Evolutionary conservation across 1,140 invertebrate genomes (phyloP).

Genomic region (Megalopta genalis): DNA sequence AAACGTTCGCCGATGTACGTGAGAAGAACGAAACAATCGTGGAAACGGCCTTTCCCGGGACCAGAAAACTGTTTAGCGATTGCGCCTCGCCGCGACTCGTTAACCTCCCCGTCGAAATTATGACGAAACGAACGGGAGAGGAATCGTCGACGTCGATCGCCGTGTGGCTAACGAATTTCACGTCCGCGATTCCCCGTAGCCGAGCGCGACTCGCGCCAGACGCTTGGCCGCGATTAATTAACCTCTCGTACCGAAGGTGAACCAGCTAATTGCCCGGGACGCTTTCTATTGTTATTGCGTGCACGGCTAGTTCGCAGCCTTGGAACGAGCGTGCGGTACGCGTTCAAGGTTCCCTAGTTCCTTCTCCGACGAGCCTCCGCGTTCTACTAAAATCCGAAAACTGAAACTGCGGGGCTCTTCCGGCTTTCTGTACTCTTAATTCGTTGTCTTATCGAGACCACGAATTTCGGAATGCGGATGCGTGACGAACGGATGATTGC

Average conservation of each 20-base stretch:
- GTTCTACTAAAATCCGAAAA: too few relatives aligned
- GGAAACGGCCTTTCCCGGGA: conserved; percentile 41
- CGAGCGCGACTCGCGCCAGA: too few relatives aligned
- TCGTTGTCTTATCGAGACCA: too few relatives aligned
- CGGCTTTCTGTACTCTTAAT: too few relatives aligned
- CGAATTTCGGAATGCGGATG: not conserved
- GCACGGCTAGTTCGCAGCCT: conserved; percentile 27
- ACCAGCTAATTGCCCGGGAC: not conserved
- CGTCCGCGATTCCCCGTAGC: too few relatives aligned
- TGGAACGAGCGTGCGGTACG: not conserved
- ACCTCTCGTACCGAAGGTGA: not conserved
- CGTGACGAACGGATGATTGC: conserved; percentile 8
- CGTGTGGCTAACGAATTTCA: not conserved
- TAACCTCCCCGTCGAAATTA: conserved; percentile 41
- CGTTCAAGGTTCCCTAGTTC: conserved; percentile 12
- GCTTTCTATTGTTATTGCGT: not conserved
- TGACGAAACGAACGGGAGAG: conserved; percentile 18
- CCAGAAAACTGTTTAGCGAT: conserved; percentile 39
- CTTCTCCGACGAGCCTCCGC: too few relatives aligned
- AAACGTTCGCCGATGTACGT: conserved; percentile 42
- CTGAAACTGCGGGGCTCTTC: too few relatives aligned
- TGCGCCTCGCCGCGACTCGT: conserved; percentile 33
- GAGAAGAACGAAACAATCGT: conserved; percentile 54
- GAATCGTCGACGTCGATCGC: not conserved
- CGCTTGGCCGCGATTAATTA: not conserved